Evolutionary conservation across 2,888 invertebrate species (phyloP), one percentile per base, ranked within the genome.

Genomic region (Caenorhabditis uteleia): DNA sequence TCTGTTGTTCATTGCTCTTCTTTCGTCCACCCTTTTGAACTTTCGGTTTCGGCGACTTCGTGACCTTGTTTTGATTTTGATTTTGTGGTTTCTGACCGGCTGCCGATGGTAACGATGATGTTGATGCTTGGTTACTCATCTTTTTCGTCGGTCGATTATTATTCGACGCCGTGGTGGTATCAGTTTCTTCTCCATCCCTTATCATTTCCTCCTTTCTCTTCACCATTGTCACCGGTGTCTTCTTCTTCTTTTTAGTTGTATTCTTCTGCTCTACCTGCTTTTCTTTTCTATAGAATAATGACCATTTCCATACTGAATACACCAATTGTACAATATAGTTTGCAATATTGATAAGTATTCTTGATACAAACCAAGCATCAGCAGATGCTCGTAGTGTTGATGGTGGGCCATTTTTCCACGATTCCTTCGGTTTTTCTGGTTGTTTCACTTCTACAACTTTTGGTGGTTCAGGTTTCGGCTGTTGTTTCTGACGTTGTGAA

Each of bases 301-400:
- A 61, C 45, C 47, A 59, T 40, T 34, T 64, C 74, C 74, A 74
- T n/a, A 70, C 68, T 7, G 34, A 51, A 45, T 70, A 65, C 4
- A 74, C 70, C 1, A 48, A 29, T 44, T 50, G 33, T 1, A 74
- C 57, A 3, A 68, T 60, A 33, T 31, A 44, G 29, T 74, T 74
- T 1, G 70, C 70, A 0, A 59, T 18, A 20, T 39, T 46, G 23
- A 64, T 46, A n/a, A 58, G 31, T 12, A 20, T 34, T 23, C 54
- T 29, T 2, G 50, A 53, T 14, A 61, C 46, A 18, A 57, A 7
- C 50, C 60, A 64, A 3, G 70, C 64, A 31, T 70, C 67, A 0
- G 64, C 55, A 8, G 67, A 59, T 5, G 53, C 67, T 20, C 57
- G 40, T 12, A 68, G 54, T 2, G 57, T 50, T n/a, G 56, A 58